Evolutionary conservation across 1,140 invertebrate genomes (phyloP), one percentile per base, ranked within the genome.

Genomic region (Olivierus martensii): DNA sequence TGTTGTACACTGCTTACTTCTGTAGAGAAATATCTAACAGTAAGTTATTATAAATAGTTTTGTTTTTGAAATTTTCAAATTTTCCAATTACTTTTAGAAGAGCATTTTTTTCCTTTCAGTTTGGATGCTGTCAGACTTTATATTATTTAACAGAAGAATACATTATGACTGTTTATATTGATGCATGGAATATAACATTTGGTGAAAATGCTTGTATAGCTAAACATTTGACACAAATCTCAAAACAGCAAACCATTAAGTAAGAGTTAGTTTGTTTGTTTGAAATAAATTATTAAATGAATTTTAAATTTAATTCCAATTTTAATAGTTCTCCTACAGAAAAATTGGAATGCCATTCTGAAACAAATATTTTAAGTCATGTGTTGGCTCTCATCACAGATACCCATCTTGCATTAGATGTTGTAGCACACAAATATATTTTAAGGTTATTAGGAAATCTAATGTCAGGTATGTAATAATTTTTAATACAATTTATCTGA

Each of bases 391-490:
- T 82, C 4, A 58, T 83, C 11, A 75, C 70, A 0, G 75, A 73
- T 35, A 77, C 79, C 2, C 66, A 74, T 9, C 61, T 79, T 4
- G 73, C 75, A 44, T 69, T 81, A 41, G 82, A 84, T 61, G 64
- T 84, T 2, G 66, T 73, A 11, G 73, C 74, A 42, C 81, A 84
- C 57, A 71, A 74, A 51, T 73, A 79, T 62, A 64, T 80, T 5
- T 64, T 83, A 5, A 64, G 73, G 28, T 63, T 84, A 14, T 71
- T 73, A 45, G 78, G 78, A 39, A 83, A 83, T 69, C 62, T 84
- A 0, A 74, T 80, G 47, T 73, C 76, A 43, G 81, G 81, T 72
- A 59, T 61, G 51, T 53, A 38, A 38, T 42, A 34, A n/a, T 41
- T 14, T 47, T 53, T 39, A 11, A 36, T n/a, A n/a, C n/a, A n/a